A percentile compares a stretch with the other conserved stretches of the same genome.
These are phyloP conservation scores for Puma concolor DNA, from an alignment of 2,113 vertebrate species.

Conservation along the genomic window DNA sequence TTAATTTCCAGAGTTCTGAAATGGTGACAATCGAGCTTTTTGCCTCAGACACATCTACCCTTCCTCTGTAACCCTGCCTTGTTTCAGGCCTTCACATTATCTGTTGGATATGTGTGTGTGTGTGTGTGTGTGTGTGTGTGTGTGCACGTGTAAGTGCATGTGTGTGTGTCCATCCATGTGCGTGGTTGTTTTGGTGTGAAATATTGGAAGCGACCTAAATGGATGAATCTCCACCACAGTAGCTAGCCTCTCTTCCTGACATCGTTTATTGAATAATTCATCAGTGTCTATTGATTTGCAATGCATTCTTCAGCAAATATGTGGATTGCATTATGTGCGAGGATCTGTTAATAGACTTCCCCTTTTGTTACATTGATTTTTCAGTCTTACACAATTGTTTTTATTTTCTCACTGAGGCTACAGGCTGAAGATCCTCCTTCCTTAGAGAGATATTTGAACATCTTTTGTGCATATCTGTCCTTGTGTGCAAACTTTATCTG, in stretches of 20 bases:
- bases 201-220: not conserved
- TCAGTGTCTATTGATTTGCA: not conserved
- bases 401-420: not conserved
- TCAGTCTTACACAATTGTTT: not conserved
- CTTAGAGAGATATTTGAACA: not conserved
- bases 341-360: not conserved
- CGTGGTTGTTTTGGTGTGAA: not conserved
- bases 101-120: not conserved
- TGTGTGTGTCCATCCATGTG: not conserved
- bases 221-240: not conserved
- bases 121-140: not conserved
- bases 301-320: conserved; percentile 1
- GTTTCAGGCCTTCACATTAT: not conserved
- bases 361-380: conserved; percentile 2
- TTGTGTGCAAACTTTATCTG: not conserved
- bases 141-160: not conserved
- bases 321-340: not conserved
- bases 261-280: not conserved
- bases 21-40: not conserved
- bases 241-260: not conserved
- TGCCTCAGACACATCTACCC: not conserved
- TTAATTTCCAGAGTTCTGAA: not conserved
- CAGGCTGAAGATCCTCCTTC: not conserved
- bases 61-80: not conserved
- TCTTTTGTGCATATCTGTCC: not conserved